Evolutionary conservation across 2,888 invertebrate genomes (phyloP).

Genomic region (Ectemnius continuus): DNA sequence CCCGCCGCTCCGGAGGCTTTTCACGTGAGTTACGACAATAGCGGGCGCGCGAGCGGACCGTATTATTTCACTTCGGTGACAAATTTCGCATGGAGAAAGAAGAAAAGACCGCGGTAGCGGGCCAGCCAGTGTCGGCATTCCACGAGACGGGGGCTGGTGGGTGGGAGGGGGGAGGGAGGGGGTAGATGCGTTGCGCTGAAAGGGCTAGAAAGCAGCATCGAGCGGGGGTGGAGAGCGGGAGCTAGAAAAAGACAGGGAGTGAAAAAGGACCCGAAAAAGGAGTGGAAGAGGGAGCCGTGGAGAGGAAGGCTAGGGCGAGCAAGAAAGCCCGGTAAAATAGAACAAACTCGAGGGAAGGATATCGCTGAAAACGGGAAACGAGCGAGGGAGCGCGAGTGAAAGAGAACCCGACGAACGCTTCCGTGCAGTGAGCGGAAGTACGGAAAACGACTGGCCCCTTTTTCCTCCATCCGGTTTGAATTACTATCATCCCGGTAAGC

Average conservation of each 20-base stretch:
- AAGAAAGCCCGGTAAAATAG: slow-evolving; percentile 23
- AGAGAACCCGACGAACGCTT: slow-evolving; percentile 30
- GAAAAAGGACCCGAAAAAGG: slow-evolving; percentile 26
- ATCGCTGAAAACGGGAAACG: slow-evolving; percentile 15
- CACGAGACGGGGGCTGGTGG: slow-evolving; percentile 14
- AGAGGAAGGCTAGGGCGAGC: slow-evolving; percentile 9
- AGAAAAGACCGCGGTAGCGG: slow-evolving; percentile 11
- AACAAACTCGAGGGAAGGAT: slow-evolving; percentile 20
- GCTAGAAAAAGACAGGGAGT: background rate
- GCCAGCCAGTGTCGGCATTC: slow-evolving; percentile 1
- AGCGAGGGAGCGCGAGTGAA: slow-evolving; percentile 22
- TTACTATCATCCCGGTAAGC: slow-evolving; percentile 74
- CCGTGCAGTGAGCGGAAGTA: slow-evolving; percentile 65
- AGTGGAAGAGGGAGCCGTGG: slow-evolving; percentile 19
- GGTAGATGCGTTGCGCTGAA: slow-evolving; percentile 10
- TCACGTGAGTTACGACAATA: slow-evolving; percentile 57
- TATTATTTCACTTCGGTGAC: slow-evolving; percentile 68
- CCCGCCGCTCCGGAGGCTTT: slow-evolving; percentile 2
- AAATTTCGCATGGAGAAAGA: slow-evolving; percentile 62
- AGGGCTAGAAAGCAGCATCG: too few relatives aligned
- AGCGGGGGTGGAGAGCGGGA: too few relatives aligned
- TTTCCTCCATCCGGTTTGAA: slow-evolving; percentile 73
- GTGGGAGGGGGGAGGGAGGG: slow-evolving; percentile 15
- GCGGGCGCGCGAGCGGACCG: slow-evolving; percentile 37
- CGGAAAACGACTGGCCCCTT: slow-evolving; percentile 70